phyloP scores from a whole-genome alignment of 2,888 invertebrate genomes.

The Eudasyphora cyanicolor region DNA sequence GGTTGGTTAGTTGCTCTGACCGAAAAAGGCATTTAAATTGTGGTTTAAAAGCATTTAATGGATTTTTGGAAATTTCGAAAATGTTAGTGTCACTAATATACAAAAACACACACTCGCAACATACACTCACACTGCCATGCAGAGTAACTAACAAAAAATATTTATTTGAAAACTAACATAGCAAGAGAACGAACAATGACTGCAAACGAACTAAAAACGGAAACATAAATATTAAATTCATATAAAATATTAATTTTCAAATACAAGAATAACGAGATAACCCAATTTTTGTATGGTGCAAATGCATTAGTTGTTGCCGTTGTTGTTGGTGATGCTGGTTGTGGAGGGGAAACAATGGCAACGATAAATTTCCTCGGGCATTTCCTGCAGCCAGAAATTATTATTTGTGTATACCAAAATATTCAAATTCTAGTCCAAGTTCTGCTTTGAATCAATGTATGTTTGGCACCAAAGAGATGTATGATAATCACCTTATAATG shows the following conservation, averaged over 20 bases:
- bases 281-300: conserved; percentile 4
- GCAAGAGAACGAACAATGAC: neutral
- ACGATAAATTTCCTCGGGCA: neutral
- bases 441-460: neutral
- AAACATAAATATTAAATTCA: conserved; percentile 26
- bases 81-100: no score
- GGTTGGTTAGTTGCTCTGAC: no score
- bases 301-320: neutral
- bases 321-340: no score
- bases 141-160: no score
- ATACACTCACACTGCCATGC: no score
- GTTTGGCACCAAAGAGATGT: neutral
- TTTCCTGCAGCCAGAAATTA: neutral
- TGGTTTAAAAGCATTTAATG: conserved; percentile 59
- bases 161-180: no score
- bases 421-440: neutral
- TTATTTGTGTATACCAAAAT: no score
- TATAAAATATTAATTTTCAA: conserved; percentile 16
- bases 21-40: conserved; percentile 27
- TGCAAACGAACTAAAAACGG: neutral
- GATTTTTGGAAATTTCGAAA: conserved; percentile 50
- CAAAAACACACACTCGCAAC: neutral
- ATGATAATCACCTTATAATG: conserved; percentile 22
- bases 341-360: neutral
- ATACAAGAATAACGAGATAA: no score